Evolutionary conservation across 2,113 vertebrate species (phyloP).

Genomic region (Tyrannus savana): DNA sequence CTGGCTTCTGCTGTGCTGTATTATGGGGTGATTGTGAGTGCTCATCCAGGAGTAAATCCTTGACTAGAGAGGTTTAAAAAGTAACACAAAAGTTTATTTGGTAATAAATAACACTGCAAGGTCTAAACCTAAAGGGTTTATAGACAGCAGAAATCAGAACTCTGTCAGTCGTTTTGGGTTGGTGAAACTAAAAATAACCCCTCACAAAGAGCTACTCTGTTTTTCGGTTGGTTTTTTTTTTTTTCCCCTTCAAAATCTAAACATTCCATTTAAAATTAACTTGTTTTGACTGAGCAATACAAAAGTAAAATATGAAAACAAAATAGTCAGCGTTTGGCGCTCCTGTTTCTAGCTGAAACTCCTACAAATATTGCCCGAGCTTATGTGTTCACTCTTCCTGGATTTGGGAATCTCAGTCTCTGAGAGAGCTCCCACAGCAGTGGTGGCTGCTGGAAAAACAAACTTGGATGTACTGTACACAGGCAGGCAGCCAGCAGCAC

Average conservation of each 20-base stretch:
- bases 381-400: neutral
- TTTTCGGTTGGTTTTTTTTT: neutral
- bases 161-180: accelerated
- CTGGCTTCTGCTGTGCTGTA: neutral
- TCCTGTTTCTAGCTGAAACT: neutral
- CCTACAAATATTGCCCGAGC: neutral
- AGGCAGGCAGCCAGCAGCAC: constrained; percentile 17
- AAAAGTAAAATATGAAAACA: neutral
- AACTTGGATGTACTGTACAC: neutral
- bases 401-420: neutral
- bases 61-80: neutral
- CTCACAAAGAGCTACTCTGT: neutral
- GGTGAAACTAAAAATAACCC: neutral
- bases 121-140: neutral
- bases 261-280: constrained; percentile 25
- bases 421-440: neutral
- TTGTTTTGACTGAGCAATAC: constrained; percentile 16
- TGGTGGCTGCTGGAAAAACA: constrained; percentile 27
- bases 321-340: neutral
- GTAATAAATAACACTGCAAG: neutral
- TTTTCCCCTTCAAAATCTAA: neutral
- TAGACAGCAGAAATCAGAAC: neutral
- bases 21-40: neutral
- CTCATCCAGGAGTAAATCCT: neutral
- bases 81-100: neutral